These are phyloP conservation scores for Cryptus viduatorius DNA, from an alignment of 2,888 invertebrate species.

Conservation along the genomic window DNA sequence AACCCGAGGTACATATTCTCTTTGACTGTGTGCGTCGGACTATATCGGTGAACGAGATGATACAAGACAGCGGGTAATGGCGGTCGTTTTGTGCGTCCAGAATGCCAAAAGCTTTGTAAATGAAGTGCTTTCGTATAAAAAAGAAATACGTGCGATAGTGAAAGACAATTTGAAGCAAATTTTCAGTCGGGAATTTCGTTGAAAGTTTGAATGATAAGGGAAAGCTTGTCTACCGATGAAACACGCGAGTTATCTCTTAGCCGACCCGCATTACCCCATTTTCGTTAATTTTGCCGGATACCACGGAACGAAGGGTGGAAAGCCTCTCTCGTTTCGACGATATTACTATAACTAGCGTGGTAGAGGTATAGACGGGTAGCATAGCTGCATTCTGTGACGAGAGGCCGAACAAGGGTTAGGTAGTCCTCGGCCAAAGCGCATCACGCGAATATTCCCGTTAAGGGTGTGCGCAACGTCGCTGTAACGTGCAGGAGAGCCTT, in stretches of 20 bases:
- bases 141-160: too few species aligned
- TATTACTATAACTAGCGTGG: conserved; percentile 32
- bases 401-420: conserved; percentile 44
- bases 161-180: too few species aligned
- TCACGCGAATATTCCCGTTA: conserved; percentile 49
- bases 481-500: background rate
- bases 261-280: conserved; percentile 32
- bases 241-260: background rate
- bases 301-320: background rate
- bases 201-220: background rate
- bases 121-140: too few species aligned
- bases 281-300: conserved; percentile 2
- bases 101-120: background rate
- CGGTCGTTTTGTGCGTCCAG: background rate
- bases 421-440: conserved; percentile 54
- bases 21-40: conserved; percentile 24
- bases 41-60: background rate
- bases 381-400: conserved; percentile 48
- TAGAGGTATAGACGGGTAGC: conserved; percentile 10
- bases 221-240: background rate
- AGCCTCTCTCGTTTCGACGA: conserved; percentile 26
- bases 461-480: conserved; percentile 20
- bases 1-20: background rate
- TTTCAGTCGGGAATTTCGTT: too few species aligned
- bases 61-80: conserved; percentile 23